Percentiles rank a stretch among this genome's conserved stretches.
These are phyloP conservation scores for Ochlodes sylvanus DNA, from an alignment of 2,888 invertebrate genomes.

Conservation along the genomic window DNA sequence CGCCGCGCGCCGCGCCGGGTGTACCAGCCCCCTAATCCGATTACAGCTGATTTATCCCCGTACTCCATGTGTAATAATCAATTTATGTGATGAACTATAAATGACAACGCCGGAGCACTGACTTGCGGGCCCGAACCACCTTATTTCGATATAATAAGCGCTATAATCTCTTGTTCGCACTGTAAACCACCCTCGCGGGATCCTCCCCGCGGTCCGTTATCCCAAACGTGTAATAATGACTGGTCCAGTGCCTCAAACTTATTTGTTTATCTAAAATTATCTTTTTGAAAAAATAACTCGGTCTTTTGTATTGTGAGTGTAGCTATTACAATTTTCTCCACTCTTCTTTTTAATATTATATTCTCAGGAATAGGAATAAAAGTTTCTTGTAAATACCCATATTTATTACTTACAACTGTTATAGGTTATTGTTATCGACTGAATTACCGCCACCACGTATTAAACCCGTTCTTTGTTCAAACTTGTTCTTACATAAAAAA, in stretches of 20 bases:
- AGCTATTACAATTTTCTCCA: too few relatives aligned
- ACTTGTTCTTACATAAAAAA: too few relatives aligned
- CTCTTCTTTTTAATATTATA: too few relatives aligned
- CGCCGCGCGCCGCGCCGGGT: slow-evolving; percentile 35
- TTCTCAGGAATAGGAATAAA: too few relatives aligned
- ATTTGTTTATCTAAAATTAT: slow-evolving; percentile 38
- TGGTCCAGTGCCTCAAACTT: slow-evolving; percentile 54
- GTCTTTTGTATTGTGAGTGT: slow-evolving; percentile 8
- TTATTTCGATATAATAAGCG: slow-evolving; percentile 6
- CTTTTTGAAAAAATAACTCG: slow-evolving; percentile 12
- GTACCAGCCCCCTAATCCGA: slow-evolving; percentile 57
- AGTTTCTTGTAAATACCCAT: too few relatives aligned
- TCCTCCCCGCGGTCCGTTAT: neutral
- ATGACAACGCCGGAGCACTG: slow-evolving; percentile 52
- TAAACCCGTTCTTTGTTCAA: too few relatives aligned
- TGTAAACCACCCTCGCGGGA: neutral
- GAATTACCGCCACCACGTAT: too few relatives aligned
- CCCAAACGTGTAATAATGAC: too few relatives aligned
- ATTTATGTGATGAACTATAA: slow-evolving; percentile 79
- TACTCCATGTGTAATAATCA: slow-evolving; percentile 71
- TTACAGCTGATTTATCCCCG: slow-evolving; percentile 72
- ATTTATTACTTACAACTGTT: too few relatives aligned
- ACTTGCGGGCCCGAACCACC: slow-evolving; percentile 32
- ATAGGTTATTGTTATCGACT: too few relatives aligned
- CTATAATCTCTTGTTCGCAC: slow-evolving; percentile 1